Conservation (phyloP, 2,888 invertebrate genomes). For the Dasysyrphus tricinctus region DNA sequence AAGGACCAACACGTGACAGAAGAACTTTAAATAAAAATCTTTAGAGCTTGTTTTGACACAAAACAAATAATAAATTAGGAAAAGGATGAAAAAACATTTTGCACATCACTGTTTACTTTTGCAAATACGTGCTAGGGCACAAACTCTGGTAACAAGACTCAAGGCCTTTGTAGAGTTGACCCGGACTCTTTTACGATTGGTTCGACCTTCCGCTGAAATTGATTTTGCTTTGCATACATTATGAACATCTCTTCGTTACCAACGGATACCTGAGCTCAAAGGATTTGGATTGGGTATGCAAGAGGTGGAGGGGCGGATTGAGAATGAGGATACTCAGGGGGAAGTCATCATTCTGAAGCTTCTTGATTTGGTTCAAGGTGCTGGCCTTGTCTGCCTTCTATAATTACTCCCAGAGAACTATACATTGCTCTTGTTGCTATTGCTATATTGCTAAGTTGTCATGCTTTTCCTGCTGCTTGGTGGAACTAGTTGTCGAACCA, state of each 20-base stretch:
- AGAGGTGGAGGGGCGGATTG: neutral
- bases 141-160: slow-evolving; percentile 15
- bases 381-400: slow-evolving; percentile 62
- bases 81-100: neutral
- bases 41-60: too few species aligned
- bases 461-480: neutral
- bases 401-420: slow-evolving; percentile 59
- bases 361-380: slow-evolving; percentile 72
- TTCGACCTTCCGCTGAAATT: slow-evolving; percentile 64
- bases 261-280: slow-evolving; percentile 36
- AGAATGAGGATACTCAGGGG: neutral
- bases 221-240: slow-evolving; percentile 68
- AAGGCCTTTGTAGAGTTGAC: slow-evolving; percentile 58
- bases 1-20: too few species aligned
- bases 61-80: too few species aligned
- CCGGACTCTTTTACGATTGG: slow-evolving; percentile 56
- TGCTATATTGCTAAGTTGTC: neutral
- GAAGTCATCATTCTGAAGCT: slow-evolving; percentile 34
- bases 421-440: neutral
- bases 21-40: too few species aligned
- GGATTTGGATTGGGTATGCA: neutral
- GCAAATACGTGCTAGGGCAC: neutral
- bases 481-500: slow-evolving; percentile 41
- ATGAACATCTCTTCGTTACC: slow-evolving; percentile 18
- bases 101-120: slow-evolving; percentile 18